Conservation (phyloP, 2,888 invertebrate genomes). For the Cantharis flavilabris region DNA sequence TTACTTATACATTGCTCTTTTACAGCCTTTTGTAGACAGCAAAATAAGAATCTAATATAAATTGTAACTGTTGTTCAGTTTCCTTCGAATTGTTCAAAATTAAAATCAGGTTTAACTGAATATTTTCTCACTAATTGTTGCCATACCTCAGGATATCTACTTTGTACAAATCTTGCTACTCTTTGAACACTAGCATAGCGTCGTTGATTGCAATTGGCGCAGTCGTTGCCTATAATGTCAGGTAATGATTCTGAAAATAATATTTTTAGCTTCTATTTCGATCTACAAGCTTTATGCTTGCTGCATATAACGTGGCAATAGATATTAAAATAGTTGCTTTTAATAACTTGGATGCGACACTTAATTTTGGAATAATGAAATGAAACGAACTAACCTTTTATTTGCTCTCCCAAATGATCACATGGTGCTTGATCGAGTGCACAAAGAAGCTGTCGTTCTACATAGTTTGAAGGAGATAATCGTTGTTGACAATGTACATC, state of each 20-base stretch:
- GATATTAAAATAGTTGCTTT: background rate
- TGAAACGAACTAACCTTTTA: constrained; percentile 59
- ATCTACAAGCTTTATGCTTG: background rate
- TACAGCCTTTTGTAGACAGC: background rate
- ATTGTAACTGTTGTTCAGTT: background rate
- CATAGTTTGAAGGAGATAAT: constrained; percentile 33
- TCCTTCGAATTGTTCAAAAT: background rate
- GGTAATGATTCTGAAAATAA: constrained; percentile 59
- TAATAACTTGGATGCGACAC: background rate
- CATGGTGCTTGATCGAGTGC: constrained; percentile 63
- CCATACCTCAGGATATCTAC: constrained; percentile 61
- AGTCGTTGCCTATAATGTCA: constrained; percentile 61
- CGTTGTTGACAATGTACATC: constrained; percentile 8
- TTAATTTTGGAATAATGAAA: background rate
- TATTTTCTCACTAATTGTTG: constrained; percentile 57
- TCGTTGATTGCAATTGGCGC: constrained; percentile 58
- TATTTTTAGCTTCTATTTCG: background rate
- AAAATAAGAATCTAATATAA: background rate
- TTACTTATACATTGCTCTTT: background rate
- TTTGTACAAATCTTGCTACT: constrained; percentile 59
- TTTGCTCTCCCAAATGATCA: constrained; percentile 63
- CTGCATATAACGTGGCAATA: background rate
- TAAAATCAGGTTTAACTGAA: constrained; percentile 26
- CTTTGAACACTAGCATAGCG: constrained; percentile 59
- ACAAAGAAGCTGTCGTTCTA: constrained; percentile 60